Base-by-base conservation (phyloP, 2,113 vertebrate genomes). In the Lontra canadensis region DNA sequence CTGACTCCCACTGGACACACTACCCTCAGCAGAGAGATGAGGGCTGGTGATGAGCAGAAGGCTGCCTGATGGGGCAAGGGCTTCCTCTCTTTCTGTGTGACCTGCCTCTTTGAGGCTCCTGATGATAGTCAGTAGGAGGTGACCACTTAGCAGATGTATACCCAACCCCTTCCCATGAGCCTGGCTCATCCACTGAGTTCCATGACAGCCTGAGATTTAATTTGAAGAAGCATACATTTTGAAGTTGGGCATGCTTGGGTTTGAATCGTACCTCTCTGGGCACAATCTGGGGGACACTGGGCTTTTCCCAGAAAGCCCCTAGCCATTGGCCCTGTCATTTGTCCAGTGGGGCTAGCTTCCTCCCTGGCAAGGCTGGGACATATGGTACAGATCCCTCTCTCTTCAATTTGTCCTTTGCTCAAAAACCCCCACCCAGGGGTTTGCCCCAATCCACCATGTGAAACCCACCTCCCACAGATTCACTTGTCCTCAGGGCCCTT, bases 21-120 rank as follows among this genome's bases (percentile, higher is more conserved):
- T 15, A 17, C 6, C 36, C 31, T 69, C 49, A 31, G 23, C 74
- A 17, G 39, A 29, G 7, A 31, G 49, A 17, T 21, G 74, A 55
- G 83, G 21, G 47, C 21, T 0, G 26, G n/a, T 6, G 0, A 9
- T 55, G 44, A 29, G 61, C 49, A 7, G 61, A 39, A 57, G 18
- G 61, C 49, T 0, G 0, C 36, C 10, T 0, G 0, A 23, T 1
- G 6, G 59, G 23, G n/a, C 1, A 0, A 63, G 61, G 61, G 6
- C 25, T 31, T 36, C n/a, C 76, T 36, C 2, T 29, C 49, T 49
- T 23, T 36, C 17, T 8, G 8, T 1, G 1, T 2, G 36, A 20
- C 39, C 36, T 26, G 36, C 44, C 3, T 39, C 49, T 23, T 25
- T 87, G 29, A 15, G 74, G 61, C 39, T 88, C 63, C 49, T 25